Conservation (phyloP, 2,888 invertebrate genomes). For the Metacarcinus magister region DNA sequence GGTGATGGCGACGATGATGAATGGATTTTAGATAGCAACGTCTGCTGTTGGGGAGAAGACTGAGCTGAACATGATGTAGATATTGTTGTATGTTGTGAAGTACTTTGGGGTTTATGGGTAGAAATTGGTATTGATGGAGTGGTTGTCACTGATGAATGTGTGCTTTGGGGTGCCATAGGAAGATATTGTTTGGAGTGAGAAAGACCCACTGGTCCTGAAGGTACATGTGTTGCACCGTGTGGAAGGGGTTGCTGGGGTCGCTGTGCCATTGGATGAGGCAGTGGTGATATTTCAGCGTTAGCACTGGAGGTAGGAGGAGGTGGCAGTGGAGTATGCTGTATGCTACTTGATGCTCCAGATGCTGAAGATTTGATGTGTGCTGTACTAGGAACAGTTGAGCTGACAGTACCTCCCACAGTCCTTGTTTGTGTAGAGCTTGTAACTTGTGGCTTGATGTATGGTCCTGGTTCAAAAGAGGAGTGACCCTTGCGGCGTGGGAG, state of each 20-base stretch:
- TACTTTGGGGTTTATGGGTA: slow-evolving; percentile 11
- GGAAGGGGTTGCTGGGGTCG: slow-evolving; percentile 78
- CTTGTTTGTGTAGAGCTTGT: slow-evolving; percentile 69
- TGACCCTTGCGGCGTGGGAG: slow-evolving; percentile 90
- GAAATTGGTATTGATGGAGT: neutral
- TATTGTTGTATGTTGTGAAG: slow-evolving; percentile 10
- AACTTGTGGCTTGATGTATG: slow-evolving; percentile 78
- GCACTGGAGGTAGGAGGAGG: slow-evolving; percentile 70
- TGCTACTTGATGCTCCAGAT: slow-evolving; percentile 76
- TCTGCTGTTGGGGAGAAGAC: neutral
- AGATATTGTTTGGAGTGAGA: slow-evolving; percentile 63
- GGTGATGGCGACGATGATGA: slow-evolving; percentile 50
- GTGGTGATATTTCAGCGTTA: slow-evolving; percentile 57
- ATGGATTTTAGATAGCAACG: slow-evolving; percentile 12
- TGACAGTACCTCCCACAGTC: slow-evolving; percentile 67
- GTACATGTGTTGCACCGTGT: slow-evolving; percentile 39
- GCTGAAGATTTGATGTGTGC: slow-evolving; percentile 68
- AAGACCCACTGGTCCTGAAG: neutral
- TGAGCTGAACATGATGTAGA: slow-evolving; percentile 38
- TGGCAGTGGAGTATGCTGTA: slow-evolving; percentile 81
- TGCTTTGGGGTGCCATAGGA: slow-evolving; percentile 23
- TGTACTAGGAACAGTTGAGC: slow-evolving; percentile 64
- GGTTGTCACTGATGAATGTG: slow-evolving; percentile 63
- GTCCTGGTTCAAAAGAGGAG: slow-evolving; percentile 92
- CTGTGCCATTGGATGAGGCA: slow-evolving; percentile 77